phyloP scores from a whole-genome alignment of 2,797 vertebrate genomes.

The Tarsius wallacei region DNA sequence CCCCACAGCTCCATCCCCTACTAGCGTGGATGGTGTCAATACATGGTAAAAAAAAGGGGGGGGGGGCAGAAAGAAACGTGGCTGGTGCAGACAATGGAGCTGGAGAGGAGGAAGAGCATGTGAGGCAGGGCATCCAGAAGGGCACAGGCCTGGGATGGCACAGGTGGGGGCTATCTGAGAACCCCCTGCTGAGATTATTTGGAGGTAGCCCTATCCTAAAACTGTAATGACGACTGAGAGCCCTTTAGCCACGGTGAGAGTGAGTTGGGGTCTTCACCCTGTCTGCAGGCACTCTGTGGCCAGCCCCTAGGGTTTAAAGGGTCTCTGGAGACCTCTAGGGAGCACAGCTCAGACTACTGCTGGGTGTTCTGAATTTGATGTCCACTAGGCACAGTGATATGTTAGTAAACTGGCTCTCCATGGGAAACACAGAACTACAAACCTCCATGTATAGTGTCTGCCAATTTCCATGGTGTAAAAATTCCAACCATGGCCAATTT shows the following conservation, averaged over 20 bases:
- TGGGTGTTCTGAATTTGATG: background rate
- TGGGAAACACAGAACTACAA: background rate
- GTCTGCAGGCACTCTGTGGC: too few relatives aligned
- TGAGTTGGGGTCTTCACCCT: background rate
- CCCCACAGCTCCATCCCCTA: background rate
- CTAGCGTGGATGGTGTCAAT: background rate
- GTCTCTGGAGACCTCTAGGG: background rate
- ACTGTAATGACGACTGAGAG: background rate
- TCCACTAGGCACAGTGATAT: background rate
- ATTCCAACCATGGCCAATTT: background rate
- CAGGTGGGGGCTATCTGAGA: rapidly evolving
- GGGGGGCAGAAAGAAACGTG: rapidly evolving
- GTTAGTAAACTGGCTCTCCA: background rate
- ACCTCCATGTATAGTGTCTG: background rate
- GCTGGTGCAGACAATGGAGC: background rate
- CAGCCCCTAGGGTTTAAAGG: background rate
- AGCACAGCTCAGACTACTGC: background rate
- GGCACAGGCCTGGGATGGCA: background rate
- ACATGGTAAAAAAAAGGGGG: background rate
- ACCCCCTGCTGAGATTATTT: too few relatives aligned
- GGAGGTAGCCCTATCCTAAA: background rate
- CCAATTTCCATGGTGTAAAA: constrained; percentile 14
- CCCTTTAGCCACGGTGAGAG: background rate
- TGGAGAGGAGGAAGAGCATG: background rate
- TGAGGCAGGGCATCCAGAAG: background rate